These are phyloP conservation scores for Coregonus clupeaformis DNA, from an alignment of 2,113 vertebrate genomes.

Conservation along the genomic window DNA sequence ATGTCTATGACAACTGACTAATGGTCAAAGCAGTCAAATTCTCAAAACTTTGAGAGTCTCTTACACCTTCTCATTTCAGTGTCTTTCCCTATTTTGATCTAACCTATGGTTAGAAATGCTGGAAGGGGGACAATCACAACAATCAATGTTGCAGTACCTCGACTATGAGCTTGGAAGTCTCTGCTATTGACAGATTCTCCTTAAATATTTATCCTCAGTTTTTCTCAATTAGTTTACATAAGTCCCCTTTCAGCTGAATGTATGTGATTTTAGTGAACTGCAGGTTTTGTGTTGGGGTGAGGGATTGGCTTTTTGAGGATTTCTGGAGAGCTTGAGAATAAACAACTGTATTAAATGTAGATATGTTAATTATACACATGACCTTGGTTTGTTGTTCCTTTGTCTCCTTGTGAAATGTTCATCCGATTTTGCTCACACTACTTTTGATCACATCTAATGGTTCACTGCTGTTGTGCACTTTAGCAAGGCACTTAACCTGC, in stretches of 20 bases:
- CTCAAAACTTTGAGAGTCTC: not conserved
- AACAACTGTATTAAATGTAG: constrained; percentile 74
- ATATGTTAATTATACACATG: constrained; percentile 71
- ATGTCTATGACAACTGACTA: not conserved
- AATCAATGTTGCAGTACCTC: not conserved
- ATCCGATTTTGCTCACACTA: not conserved
- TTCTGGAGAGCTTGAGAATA: constrained; percentile 51
- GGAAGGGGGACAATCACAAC: not conserved
- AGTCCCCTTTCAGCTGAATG: constrained; percentile 25
- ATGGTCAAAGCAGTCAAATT: not conserved
- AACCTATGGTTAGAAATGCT: not conserved
- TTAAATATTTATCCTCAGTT: not conserved
- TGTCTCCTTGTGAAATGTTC: constrained; percentile 39
- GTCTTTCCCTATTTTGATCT: not conserved
- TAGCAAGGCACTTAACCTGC: no score
- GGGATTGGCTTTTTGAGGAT: constrained; percentile 54
- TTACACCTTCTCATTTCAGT: not conserved
- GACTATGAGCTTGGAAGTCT: not conserved
- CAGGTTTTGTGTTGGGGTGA: constrained; percentile 11
- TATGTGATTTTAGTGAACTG: constrained; percentile 33
- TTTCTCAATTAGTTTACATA: not conserved
- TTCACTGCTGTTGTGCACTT: no score
- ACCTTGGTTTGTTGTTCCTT: constrained; percentile 46
- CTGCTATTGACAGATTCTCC: no score
- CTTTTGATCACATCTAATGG: not conserved